phyloP scores from a whole-genome alignment of 92 coral and sea anemone genomes.

The Zoanthus gigantus region DNA sequence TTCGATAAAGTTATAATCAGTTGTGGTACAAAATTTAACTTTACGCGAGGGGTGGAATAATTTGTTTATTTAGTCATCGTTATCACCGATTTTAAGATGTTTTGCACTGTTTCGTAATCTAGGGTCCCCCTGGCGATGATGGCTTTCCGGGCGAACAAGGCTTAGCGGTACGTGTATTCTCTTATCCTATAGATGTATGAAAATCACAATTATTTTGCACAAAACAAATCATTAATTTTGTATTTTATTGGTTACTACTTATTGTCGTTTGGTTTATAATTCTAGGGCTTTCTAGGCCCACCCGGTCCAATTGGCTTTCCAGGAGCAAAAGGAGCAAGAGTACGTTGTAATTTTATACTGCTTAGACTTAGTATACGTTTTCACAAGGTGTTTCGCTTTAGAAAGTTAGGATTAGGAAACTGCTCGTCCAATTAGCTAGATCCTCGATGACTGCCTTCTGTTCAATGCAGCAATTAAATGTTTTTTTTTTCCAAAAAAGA shows the following conservation, averaged over 20 bases:
- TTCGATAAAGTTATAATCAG: no score
- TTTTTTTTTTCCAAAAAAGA: no score
- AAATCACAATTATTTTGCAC: not conserved
- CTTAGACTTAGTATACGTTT: not conserved
- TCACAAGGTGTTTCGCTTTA: no score
- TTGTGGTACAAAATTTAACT: no score
- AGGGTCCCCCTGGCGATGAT: conserved; percentile 14
- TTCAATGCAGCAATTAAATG: no score
- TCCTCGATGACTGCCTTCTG: no score
- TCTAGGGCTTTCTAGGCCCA: conserved; percentile 14
- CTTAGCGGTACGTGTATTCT: not conserved
- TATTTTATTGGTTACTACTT: not conserved
- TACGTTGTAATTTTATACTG: not conserved
- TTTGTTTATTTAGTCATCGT: not conserved
- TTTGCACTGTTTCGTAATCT: not conserved
- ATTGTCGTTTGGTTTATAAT: not conserved
- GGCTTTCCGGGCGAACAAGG: conserved; percentile 21
- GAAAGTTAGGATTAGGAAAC: no score
- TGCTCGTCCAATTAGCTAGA: no score
- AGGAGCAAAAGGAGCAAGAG: conserved; percentile 20
- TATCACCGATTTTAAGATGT: not conserved
- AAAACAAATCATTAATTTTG: not conserved
- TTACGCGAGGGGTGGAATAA: not conserved
- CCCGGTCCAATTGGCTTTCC: not conserved
- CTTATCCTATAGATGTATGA: not conserved